These are phyloP conservation scores for Gila orcuttii DNA, from an alignment of 2,113 vertebrate genomes.

Conservation along the genomic window DNA sequence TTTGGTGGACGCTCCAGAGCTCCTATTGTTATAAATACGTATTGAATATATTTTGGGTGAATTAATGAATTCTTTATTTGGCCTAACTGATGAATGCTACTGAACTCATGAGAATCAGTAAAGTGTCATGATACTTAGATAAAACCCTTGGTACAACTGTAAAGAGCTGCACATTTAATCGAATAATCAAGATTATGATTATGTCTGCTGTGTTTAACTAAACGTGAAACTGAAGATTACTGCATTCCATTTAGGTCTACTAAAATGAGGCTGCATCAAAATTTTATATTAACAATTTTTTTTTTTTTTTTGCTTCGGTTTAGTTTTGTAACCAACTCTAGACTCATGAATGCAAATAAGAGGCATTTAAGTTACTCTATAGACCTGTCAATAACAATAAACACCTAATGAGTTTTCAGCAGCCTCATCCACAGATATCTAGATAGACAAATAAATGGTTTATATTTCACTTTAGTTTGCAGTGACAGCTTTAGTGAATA, in stretches of 20 bases:
- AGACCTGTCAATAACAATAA: neutral
- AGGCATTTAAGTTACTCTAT: neutral
- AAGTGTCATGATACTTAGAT: neutral
- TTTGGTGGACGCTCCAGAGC: conserved; percentile 6
- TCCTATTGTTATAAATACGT: conserved; percentile 36
- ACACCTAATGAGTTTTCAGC: neutral
- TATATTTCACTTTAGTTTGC: neutral
- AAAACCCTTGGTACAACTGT: neutral
- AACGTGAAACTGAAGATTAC: neutral
- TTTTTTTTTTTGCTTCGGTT: neutral
- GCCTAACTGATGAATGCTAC: conserved; percentile 4
- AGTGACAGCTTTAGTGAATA: neutral
- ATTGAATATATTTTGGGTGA: conserved; percentile 17
- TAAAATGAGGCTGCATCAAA: neutral
- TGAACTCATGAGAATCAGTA: neutral
- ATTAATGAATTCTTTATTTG: conserved; percentile 33
- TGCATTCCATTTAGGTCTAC: neutral
- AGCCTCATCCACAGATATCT: neutral
- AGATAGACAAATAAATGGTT: neutral
- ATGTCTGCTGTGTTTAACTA: no score
- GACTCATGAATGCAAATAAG: neutral
- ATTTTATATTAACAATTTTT: neutral
- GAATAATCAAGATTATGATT: neutral
- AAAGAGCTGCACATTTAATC: neutral
- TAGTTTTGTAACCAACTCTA: neutral